Percentiles rank a stretch among this genome's conserved stretches.
phyloP scores from a whole-genome alignment of 2,797 vertebrate genomes.

The Pangasius krempfi region DNA sequence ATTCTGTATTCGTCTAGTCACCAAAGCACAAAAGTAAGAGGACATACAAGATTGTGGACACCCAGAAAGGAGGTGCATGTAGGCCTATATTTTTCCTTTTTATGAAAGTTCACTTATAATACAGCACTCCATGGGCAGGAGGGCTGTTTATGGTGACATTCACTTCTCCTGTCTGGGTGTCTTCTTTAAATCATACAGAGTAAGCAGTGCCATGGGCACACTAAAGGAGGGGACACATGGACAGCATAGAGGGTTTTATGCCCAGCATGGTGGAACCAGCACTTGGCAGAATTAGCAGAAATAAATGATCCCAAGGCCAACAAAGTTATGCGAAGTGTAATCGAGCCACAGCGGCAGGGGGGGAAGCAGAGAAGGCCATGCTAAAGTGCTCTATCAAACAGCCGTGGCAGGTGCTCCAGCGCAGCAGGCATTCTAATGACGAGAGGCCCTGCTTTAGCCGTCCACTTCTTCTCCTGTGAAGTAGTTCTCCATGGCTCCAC shows the following conservation, averaged over 20 bases:
- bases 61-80: neutral
- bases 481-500: constrained; percentile 51
- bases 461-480: constrained; percentile 53
- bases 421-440: constrained; percentile 60
- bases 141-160: constrained; percentile 57
- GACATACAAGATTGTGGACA: neutral
- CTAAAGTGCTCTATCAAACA: constrained; percentile 58
- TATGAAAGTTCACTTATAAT: constrained; percentile 27
- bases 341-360: constrained; percentile 38
- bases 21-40: neutral
- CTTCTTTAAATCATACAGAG: constrained; percentile 55
- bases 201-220: constrained; percentile 34
- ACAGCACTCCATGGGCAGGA: constrained; percentile 34
- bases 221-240: constrained; percentile 12
- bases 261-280: constrained; percentile 41
- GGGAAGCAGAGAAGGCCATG: constrained; percentile 34
- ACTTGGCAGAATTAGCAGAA: constrained; percentile 57
- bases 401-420: constrained; percentile 57
- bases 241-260: constrained; percentile 34
- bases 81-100: constrained; percentile 4
- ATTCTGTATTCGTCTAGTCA: neutral
- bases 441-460: constrained; percentile 48
- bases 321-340: constrained; percentile 61
- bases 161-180: constrained; percentile 48
- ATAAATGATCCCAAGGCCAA: constrained; percentile 59